Evolutionary conservation across 2,888 invertebrate genomes (phyloP).

Genomic region (Brachypalpus laphriformis): DNA sequence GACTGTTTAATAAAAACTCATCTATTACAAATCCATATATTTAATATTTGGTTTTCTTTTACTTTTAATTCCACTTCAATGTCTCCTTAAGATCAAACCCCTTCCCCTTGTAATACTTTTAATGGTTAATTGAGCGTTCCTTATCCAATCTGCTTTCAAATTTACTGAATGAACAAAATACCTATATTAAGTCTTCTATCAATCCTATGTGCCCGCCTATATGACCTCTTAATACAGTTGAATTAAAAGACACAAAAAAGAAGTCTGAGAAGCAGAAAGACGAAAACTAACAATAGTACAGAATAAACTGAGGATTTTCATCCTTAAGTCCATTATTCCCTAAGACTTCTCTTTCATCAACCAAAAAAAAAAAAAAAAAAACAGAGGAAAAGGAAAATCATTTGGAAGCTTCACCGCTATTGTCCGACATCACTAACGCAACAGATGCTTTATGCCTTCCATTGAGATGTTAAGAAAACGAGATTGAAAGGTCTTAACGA

Average conservation of each 20-base stretch:
- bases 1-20: no score
- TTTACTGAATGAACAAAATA: not conserved
- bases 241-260: constrained; percentile 2
- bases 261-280: not conserved
- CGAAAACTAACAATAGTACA: constrained; percentile 26
- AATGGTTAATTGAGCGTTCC: constrained; percentile 4
- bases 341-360: constrained; percentile 57
- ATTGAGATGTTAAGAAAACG: constrained; percentile 57
- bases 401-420: constrained; percentile 40
- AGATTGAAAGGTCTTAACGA: constrained; percentile 70
- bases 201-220: not conserved
- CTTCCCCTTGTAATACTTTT: not conserved
- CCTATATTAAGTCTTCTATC: not conserved
- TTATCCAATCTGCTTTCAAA: constrained; percentile 8
- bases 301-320: constrained; percentile 47
- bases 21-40: no score
- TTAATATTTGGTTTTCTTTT: no score
- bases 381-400: constrained; percentile 20
- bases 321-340: constrained; percentile 41
- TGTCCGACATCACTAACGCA: constrained; percentile 59
- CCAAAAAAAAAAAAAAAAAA: not conserved
- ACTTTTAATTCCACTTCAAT: not conserved
- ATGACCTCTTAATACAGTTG: constrained; percentile 1
- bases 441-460: constrained; percentile 67
- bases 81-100: not conserved